Base-by-base conservation (phyloP, 1,140 invertebrate species). In the Drosophila leontia region DNA sequence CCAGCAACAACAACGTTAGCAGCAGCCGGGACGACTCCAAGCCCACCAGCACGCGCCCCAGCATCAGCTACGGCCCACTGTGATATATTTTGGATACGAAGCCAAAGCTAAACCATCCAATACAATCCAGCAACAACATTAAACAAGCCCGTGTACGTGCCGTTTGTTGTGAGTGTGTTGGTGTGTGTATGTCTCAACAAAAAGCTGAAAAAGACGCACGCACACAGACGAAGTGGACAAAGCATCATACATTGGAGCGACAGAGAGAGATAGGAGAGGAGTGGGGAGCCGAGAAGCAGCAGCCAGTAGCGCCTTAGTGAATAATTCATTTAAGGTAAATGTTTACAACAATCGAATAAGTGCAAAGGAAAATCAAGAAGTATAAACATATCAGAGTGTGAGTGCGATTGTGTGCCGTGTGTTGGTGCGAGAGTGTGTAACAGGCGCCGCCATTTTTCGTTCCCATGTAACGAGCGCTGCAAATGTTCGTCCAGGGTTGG, bases 391-490 rank as follows among this genome's bases (percentile, higher is more conserved):
- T 50, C 19, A 44, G 11, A 37, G 39, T 70, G 48, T 44, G 15
- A 29, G 44, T 48, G 44, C 23, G 53, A 29, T 23, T 45, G 57
- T 65, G 62, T 17, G 23, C 35, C 23, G 34, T 19, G 19, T 35
- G n/a, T 65, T 57, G 48, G 65, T 70, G 50, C 62, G 41, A 68
- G 69, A 59, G 57, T 76, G 81, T 84, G 72, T 84, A 84, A 84
- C 62, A 68, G 82, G 82, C 82, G 82, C 82, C 82, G 82, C 82
- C 82, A 84, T 84, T 85, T 84, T 84, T 65, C 78, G 78, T 85
- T 84, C 75, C 82, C 82, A 85, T 84, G 82, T 85, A 84, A 84
- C 78, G 71, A 81, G 67, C 53, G 42, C 56, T 60, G 55, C 41
- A 56, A 56, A 56, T 56, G 35, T 56, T 39, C 53, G 8, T 45